Evolutionary conservation across 2,888 invertebrate genomes (phyloP), one percentile per base, ranked within the genome.

Genomic region (Drosophila cyrtoloma): DNA sequence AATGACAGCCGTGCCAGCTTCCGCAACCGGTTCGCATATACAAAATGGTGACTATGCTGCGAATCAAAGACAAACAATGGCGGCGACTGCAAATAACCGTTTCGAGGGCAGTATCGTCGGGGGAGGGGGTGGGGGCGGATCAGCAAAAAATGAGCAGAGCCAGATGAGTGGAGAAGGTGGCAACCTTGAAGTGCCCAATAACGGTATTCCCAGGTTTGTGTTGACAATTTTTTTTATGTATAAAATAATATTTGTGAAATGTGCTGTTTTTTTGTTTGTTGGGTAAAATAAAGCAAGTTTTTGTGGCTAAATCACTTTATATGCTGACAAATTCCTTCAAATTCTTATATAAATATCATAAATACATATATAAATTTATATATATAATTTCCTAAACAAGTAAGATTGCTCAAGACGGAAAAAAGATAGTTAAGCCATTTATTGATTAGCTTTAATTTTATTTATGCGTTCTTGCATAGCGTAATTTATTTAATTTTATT

Each of bases 1-100:
- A 30, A 28, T n/a, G 6, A 37, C 26, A 35, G 12, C 70, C 5
- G 52, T 56, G 51, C 52, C 78, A 9, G 42, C 61, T 51, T 33
- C 79, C 9, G 33, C 37, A 26, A 53, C 71, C 58, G 77, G 71
- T 19, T n/a, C 69, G 1, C 76, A 93, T 67, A 94, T 94, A 77
- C 94, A 94, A 82, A 94, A 94, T 87, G 93, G 93, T 69, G 94
- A 94, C 57, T 84, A 80, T 61, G 52, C 67, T 16, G 59, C 56
- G 12, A 79, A 75, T 30, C 82, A 88, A 28, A 85, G 92, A 76
- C 47, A 47, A 47, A 65, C 91, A 80, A 39, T 71, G 6, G 57
- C 59, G 14, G 35, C 65, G 7, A 30, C 52, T 47, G 32, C 33
- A 22, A 89, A 83, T 62, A 82, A 71, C 42, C 87, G 86, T 67